Percentiles rank a stretch among this genome's conserved stretches.
These are phyloP conservation scores for Coregonus sp. DNA, from an alignment of 2,797 vertebrate genomes.

Conservation along the genomic window DNA sequence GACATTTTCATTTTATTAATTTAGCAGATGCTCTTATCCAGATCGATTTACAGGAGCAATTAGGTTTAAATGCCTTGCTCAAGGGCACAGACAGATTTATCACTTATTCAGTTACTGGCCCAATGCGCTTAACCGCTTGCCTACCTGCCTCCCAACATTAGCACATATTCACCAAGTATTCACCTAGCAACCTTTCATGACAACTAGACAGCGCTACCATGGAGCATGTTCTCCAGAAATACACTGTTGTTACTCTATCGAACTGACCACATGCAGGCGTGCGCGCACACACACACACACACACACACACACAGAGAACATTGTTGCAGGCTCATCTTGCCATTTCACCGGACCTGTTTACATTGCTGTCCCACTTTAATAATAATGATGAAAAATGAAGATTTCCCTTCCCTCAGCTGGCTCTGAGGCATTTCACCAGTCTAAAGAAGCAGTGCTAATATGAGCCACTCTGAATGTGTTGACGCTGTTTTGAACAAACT, in stretches of 20 bases:
- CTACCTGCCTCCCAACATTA: conserved; percentile 4
- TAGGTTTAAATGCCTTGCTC: too few relatives aligned
- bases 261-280: not conserved
- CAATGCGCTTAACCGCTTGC: too few relatives aligned
- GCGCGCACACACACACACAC: not conserved
- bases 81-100: too few relatives aligned
- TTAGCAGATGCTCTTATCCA: too few relatives aligned
- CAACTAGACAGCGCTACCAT: conserved; percentile 20
- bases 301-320: not conserved
- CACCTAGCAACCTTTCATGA: conserved; percentile 41
- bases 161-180: conserved; percentile 31
- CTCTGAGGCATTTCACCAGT: not conserved
- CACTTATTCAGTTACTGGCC: too few relatives aligned
- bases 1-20: too few relatives aligned
- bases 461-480: not conserved
- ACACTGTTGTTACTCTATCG: not conserved
- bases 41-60: too few relatives aligned
- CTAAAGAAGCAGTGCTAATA: not conserved
- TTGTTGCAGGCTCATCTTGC: not conserved
- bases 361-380: not conserved
- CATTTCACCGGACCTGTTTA: not conserved
- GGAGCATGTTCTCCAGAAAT: conserved; percentile 14
- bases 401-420: not conserved
- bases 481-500: not conserved
- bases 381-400: not conserved